Percentiles rank a stretch among this genome's conserved stretches.
phyloP scores from a whole-genome alignment of 2,888 invertebrate genomes.

The Phrixothrix hirtus region DNA sequence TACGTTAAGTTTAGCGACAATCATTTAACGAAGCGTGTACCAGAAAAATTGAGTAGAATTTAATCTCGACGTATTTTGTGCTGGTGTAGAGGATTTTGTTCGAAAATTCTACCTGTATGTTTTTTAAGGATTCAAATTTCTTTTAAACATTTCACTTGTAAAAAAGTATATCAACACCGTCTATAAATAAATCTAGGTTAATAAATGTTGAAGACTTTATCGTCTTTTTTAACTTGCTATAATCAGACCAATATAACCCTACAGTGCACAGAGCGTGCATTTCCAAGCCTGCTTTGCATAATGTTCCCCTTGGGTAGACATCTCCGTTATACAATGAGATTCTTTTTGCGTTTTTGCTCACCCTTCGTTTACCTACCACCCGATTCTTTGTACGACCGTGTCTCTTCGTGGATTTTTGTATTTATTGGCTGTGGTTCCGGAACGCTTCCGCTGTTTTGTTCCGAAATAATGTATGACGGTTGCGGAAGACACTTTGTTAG shows the following conservation, averaged over 20 bases:
- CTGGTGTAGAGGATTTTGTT: no score
- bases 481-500: conserved; percentile 34
- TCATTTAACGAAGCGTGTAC: no score
- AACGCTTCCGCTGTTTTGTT: conserved; percentile 46
- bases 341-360: conserved; percentile 47
- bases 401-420: conserved; percentile 45
- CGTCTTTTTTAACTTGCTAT: conserved; percentile 25
- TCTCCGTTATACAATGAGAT: conserved; percentile 47
- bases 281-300: conserved; percentile 47
- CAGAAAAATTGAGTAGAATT: no score
- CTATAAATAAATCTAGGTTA: no score
- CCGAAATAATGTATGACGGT: conserved; percentile 33
- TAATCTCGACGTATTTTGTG: no score
- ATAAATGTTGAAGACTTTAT: no score
- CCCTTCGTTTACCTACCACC: conserved; percentile 45
- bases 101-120: no score
- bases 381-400: conserved; percentile 41
- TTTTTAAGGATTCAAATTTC: no score
- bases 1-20: no score
- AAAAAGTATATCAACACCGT: no score
- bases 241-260: conserved; percentile 37
- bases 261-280: conserved; percentile 35
- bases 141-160: no score
- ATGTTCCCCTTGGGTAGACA: conserved; percentile 51
- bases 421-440: conserved; percentile 44